Evolutionary conservation across 1,140 invertebrate species (phyloP), one percentile per base, ranked within the genome.

Genomic region (Drosophila nigromelanica): DNA sequence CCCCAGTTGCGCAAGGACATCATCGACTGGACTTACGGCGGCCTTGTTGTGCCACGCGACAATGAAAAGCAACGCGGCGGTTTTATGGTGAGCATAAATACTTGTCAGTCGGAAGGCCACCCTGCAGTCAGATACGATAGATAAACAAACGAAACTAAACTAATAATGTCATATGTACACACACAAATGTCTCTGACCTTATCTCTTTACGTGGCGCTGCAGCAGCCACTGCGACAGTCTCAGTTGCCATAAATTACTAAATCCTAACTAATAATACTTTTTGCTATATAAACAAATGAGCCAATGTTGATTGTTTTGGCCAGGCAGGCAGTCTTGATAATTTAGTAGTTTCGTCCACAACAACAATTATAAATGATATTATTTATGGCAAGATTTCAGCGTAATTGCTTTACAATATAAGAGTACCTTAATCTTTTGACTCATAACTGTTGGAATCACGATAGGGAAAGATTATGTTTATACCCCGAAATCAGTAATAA

Each of bases 21-120:
- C 10, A 96, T 98, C 64, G 94, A 98, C 43, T 99, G 97, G 97
- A 95, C 98, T 51, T 99, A 99, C 91, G 94, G 95, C 24, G 93
- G 98, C 21, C 96, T 98, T 93, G 94, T 98, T 5, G 77, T 93
- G 93, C 63, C 92, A 93, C 92, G 91, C 69, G 92, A 92, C 5
- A 92, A 93, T 24, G 93, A 92, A 51, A 92, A 93, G 60, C 91
- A 91, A 7, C 93, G 93, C 52, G 95, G 95, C 59, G 95, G 96
- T 1, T 96, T 96, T 92, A 95, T 96, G 92, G 95, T 96, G 45
- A 86, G 89, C 66, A 80, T 76, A 80, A 71, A 82, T 79, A 71
- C 6, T 10, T 55, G 51, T 71, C 71, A 51, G 50, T 63, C 68
- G 54, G 59, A 43, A 61, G 55, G 15, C 24, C 24, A 37, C 37